Evolutionary conservation across 2,797 vertebrate species (phyloP).

Genomic region (Tenualosa ilisha): DNA sequence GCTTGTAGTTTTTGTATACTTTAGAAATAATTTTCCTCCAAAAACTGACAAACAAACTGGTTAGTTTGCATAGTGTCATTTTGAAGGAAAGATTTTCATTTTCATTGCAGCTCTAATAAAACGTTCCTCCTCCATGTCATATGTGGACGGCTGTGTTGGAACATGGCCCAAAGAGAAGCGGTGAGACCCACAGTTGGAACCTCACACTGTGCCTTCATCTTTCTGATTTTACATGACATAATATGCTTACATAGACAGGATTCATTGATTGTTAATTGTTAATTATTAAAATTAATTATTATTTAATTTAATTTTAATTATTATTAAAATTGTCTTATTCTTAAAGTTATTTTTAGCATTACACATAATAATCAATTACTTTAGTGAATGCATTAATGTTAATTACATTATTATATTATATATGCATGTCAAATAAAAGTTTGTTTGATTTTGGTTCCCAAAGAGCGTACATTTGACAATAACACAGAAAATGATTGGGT

Average conservation of each 20-base stretch:
- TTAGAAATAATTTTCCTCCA: background rate
- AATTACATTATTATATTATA: background rate
- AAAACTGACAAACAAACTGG: background rate
- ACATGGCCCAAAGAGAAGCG: conserved; percentile 98
- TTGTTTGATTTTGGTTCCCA: background rate
- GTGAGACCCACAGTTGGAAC: conserved; percentile 64
- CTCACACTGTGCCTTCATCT: background rate
- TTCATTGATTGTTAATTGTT: too few relatives aligned
- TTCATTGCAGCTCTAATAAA: conserved; percentile 81
- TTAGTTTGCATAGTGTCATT: background rate
- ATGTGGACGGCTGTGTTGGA: conserved; percentile 87
- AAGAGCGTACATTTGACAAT: background rate
- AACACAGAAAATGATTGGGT: too few relatives aligned
- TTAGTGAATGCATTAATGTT: background rate
- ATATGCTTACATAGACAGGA: background rate
- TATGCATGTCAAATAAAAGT: background rate
- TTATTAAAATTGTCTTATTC: too few relatives aligned
- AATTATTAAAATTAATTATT: too few relatives aligned
- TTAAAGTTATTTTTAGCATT: too few relatives aligned
- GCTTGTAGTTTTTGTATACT: background rate
- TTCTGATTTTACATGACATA: background rate
- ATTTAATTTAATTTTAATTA: too few relatives aligned
- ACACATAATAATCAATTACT: background rate
- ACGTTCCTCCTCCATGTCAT: conserved; percentile 91
- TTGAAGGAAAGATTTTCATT: background rate